Evolutionary conservation across 2,888 invertebrate species (phyloP).

Genomic region (Dryadula phaetusa): DNA sequence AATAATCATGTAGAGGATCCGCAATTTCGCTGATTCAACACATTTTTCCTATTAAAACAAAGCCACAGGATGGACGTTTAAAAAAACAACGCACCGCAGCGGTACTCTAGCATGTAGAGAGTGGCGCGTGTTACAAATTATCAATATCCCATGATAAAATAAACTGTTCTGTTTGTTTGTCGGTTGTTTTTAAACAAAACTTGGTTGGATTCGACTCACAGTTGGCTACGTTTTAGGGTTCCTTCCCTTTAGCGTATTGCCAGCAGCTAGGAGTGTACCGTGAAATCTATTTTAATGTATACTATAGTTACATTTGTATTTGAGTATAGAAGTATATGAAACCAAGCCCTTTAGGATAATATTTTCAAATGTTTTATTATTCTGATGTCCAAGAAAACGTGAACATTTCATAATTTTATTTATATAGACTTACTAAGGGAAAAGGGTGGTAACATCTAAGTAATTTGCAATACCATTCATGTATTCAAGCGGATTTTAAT

Average conservation of each 20-base stretch:
- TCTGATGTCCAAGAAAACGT: background rate
- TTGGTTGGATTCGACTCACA: constrained; percentile 38
- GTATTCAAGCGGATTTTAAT: too few species aligned
- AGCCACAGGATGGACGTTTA: constrained; percentile 55
- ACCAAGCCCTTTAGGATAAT: background rate
- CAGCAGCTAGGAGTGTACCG: constrained; percentile 19
- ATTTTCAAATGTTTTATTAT: background rate
- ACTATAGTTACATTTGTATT: background rate
- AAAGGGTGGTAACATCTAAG: too few species aligned
- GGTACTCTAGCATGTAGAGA: constrained; percentile 31
- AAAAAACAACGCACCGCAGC: constrained; percentile 48
- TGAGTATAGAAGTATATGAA: background rate
- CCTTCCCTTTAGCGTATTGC: constrained; percentile 23
- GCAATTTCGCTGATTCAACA: constrained; percentile 20
- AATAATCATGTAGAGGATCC: constrained; percentile 45
- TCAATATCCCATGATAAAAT: constrained; percentile 83
- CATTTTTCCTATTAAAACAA: constrained; percentile 58
- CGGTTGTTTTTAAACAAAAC: constrained; percentile 70
- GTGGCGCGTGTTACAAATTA: constrained; percentile 74
- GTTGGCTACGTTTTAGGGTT: constrained; percentile 41
- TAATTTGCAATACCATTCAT: too few species aligned
- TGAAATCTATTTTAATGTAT: background rate
- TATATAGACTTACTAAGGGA: too few species aligned
- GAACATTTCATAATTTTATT: background rate
- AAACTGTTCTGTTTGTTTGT: constrained; percentile 70